phyloP scores from a whole-genome alignment of 2,797 vertebrate species.

The Gymnothorax reevesii region DNA sequence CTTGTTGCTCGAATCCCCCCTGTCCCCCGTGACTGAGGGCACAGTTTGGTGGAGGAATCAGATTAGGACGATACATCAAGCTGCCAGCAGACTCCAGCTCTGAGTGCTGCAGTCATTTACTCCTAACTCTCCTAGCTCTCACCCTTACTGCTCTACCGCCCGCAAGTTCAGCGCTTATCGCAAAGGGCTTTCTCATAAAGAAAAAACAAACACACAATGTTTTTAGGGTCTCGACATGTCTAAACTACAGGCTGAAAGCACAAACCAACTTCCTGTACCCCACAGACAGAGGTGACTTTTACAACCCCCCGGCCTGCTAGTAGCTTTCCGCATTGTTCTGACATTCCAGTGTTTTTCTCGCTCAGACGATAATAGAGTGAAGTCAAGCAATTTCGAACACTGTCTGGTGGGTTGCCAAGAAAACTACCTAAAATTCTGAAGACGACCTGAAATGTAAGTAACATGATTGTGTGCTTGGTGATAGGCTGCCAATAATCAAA shows the following conservation, averaged over 20 bases:
- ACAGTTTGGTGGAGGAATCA: background rate
- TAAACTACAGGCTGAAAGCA: background rate
- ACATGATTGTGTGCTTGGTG: too few relatives aligned
- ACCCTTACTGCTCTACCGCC: conserved; percentile 4
- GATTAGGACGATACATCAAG: conserved; percentile 35
- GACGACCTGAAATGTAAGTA: too few relatives aligned
- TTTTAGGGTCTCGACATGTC: background rate
- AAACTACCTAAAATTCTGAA: too few relatives aligned
- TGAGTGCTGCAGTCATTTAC: conserved; percentile 9
- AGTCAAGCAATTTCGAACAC: too few relatives aligned
- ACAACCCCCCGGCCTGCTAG: background rate
- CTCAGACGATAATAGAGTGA: too few relatives aligned
- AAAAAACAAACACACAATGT: background rate
- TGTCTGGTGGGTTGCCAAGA: too few relatives aligned
- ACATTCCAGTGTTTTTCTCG: too few relatives aligned
- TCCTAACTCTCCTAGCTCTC: conserved; percentile 5
- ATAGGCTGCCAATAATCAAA: too few relatives aligned
- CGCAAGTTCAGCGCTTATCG: conserved; percentile 12
- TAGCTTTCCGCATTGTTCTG: background rate
- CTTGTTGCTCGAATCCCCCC: background rate
- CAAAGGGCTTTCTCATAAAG: conserved; percentile 11
- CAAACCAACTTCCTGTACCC: background rate
- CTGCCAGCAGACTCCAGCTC: conserved; percentile 4
- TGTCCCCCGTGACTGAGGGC: background rate
- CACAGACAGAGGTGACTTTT: background rate